Conservation (phyloP, 2,888 invertebrate genomes). For the Mactromeris polynyma region DNA sequence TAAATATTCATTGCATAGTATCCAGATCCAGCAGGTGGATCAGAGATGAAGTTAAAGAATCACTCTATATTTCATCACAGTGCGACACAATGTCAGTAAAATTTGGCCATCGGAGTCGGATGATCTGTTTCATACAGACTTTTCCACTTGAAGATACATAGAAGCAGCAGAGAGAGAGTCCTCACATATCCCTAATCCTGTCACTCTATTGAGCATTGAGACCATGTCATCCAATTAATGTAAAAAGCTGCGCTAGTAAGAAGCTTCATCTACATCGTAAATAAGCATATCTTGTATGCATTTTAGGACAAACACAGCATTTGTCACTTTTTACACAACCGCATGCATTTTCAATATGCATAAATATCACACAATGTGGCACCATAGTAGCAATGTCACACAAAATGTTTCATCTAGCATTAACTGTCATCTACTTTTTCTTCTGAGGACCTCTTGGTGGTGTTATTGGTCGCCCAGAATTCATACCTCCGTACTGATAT, state of each 20-base stretch:
- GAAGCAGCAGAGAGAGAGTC: background rate
- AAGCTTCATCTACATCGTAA: constrained; percentile 7
- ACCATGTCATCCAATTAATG: background rate
- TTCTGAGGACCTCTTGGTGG: constrained; percentile 83
- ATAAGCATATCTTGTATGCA: constrained; percentile 14
- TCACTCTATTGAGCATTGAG: background rate
- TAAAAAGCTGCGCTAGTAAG: background rate
- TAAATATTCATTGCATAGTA: constrained; percentile 14
- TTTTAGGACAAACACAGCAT: constrained; percentile 23
- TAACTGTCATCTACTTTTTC: constrained; percentile 49
- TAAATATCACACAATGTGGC: constrained; percentile 44
- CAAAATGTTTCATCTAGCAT: constrained; percentile 11
- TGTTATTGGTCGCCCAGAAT: constrained; percentile 87
- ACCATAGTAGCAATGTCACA: constrained; percentile 30
- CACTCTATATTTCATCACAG: background rate
- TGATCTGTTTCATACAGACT: background rate
- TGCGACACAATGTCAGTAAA: too few relatives aligned
- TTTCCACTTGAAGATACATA: background rate
- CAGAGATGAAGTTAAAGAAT: background rate
- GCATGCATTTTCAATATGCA: constrained; percentile 19
- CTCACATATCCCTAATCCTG: background rate
- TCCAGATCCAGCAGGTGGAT: background rate
- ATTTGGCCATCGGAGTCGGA: background rate
- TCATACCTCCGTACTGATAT: constrained; percentile 88
- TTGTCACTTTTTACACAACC: constrained; percentile 32